Percentiles rank a stretch among this genome's conserved stretches.
These are phyloP conservation scores for Octodonta nipae DNA, from an alignment of 2,888 invertebrate species.

Conservation along the genomic window DNA sequence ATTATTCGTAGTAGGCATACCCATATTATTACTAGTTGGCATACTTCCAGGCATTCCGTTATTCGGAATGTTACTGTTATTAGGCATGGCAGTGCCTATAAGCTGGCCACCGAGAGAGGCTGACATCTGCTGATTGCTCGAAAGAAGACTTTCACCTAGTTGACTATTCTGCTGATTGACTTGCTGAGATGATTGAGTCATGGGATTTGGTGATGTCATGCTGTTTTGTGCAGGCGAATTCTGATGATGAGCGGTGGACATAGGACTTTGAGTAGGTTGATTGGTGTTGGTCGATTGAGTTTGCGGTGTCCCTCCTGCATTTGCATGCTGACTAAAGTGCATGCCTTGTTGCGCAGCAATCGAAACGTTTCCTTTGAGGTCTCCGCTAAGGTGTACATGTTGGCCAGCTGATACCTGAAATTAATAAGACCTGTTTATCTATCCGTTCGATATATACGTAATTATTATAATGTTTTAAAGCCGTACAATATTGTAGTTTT, in stretches of 20 bases:
- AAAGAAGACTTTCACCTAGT: constrained; percentile 16
- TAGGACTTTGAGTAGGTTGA: too few relatives aligned
- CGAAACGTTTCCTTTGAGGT: constrained; percentile 58
- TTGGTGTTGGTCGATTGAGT: too few relatives aligned
- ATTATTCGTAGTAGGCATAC: constrained; percentile 7
- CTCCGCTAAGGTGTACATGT: constrained; percentile 65
- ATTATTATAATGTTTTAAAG: too few relatives aligned
- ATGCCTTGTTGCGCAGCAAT: constrained; percentile 78
- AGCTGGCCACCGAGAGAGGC: constrained; percentile 7
- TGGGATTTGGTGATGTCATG: constrained; percentile 5
- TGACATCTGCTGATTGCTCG: constrained; percentile 16
- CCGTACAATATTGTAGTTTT: too few relatives aligned
- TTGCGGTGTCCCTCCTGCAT: constrained; percentile 10
- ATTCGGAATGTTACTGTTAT: not conserved
- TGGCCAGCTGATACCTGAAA: constrained; percentile 73
- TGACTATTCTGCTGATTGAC: constrained; percentile 17
- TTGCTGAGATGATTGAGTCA: too few relatives aligned
- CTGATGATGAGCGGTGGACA: constrained; percentile 12
- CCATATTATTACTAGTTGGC: constrained; percentile 11
- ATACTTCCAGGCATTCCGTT: constrained; percentile 9
- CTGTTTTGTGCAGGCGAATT: constrained; percentile 8
- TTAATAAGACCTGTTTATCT: too few relatives aligned
- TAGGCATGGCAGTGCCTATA: too few relatives aligned
- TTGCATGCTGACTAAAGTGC: constrained; percentile 43
- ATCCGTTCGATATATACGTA: too few relatives aligned